Conservation (phyloP, 2,888 invertebrate genomes). For the Hylaea fasciaria region DNA sequence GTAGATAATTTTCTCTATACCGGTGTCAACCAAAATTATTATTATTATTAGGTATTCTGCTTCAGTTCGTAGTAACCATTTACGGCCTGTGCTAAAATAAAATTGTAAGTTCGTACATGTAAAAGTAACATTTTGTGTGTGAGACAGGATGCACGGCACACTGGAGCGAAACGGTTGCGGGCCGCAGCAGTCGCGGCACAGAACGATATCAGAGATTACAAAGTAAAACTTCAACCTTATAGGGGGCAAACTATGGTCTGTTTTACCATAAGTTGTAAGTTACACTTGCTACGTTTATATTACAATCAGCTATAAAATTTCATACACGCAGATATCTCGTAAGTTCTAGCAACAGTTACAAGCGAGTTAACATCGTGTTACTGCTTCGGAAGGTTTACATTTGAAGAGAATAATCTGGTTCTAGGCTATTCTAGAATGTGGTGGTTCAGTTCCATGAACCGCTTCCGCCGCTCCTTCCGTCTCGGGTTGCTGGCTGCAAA, state of each 20-base stretch:
- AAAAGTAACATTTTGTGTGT: conserved; percentile 68
- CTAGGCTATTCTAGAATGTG: conserved; percentile 50
- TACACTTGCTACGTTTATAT: conserved; percentile 21
- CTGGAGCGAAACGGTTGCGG: conserved; percentile 83
- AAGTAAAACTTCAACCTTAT: conserved; percentile 36
- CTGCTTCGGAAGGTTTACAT: conserved; percentile 42
- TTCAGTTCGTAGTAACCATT: conserved; percentile 33
- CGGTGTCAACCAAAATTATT: no score
- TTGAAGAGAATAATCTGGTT: conserved; percentile 26
- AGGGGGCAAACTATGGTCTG: conserved; percentile 19
- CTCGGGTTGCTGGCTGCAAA: conserved; percentile 80
- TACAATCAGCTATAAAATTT: conserved; percentile 24
- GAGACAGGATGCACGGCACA: conserved; percentile 81
- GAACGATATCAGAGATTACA: conserved; percentile 59
- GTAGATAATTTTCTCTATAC: no score
- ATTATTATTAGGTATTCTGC: no score
- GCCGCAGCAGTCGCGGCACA: conserved; percentile 67
- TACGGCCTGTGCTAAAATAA: conserved; percentile 53
- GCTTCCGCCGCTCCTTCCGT: conserved; percentile 84
- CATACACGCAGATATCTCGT: conserved; percentile 35
- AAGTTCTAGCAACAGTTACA: conserved; percentile 39
- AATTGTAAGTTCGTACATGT: conserved; percentile 52
- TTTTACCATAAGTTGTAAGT: not conserved
- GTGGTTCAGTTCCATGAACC: conserved; percentile 72
- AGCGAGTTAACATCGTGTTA: conserved; percentile 41